Evolutionary conservation across 2,888 invertebrate species (phyloP), one percentile per base, ranked within the genome.

Genomic region (Dicranocentrus wangi): DNA sequence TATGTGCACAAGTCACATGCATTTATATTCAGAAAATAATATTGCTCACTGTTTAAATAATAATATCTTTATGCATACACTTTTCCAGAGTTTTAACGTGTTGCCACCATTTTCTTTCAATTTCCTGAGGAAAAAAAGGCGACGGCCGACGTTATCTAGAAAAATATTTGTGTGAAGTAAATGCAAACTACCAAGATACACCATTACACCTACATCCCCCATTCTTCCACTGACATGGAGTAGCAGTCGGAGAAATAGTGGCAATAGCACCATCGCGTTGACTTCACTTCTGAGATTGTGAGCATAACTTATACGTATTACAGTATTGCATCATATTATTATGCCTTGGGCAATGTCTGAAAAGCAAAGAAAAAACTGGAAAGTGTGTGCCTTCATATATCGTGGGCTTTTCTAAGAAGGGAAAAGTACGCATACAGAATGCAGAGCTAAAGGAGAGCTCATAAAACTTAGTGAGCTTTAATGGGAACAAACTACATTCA

Each of bases 401-500:
- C 15, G n/a, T 55, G 55, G 19, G 7, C 19, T 10, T 21, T 10
- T 55, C 21, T 55, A 21, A 19, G 39, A n/a, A 39, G 47, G 53
- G 73, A 55, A 21, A 55, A 55, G 21, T 55, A 55, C 51, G 39
- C 39, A n/a, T n/a, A n/a, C n/a, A 39, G 13, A 39, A 13, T 55
- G 7, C 55, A 5, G 63, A 32, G 58, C 39, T 73, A 53, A 28
- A 55, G 55, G 60, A 27, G 32, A 69, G 66, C 76, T 76, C 76
- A 76, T 76, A 76, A 76, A 76, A 76, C 47, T 76, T 76, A 61
- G 66, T 66, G 66, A 25, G 76, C 66, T 66, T 76, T 76, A 76
- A 76, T 76, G 76, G 76, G 76, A 69, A 76, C 76, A 76, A 76
- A 76, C 76, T 68, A 76, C 68, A 58, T 76, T 69, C 76, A 76